A percentile compares a stretch with the other conserved stretches of the same genome.
Conservation (phyloP, 1,140 invertebrate genomes). For the Charaxes varanes region DNA sequence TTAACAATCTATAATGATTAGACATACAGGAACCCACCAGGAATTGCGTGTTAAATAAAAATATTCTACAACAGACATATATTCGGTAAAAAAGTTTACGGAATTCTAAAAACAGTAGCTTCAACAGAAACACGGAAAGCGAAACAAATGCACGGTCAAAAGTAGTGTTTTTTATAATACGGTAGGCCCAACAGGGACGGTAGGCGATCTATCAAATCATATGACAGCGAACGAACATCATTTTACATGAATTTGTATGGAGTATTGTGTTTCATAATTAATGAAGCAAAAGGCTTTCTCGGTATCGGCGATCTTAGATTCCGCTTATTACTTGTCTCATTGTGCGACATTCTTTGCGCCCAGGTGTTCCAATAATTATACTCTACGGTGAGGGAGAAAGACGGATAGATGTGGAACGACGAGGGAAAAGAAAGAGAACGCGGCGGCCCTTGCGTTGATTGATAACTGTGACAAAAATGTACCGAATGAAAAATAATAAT, state of each 20-base stretch:
- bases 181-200: conserved; percentile 30
- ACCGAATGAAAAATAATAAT: conserved; percentile 74
- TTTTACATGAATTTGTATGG: conserved; percentile 66
- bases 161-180: conserved; percentile 34
- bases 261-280: conserved; percentile 73
- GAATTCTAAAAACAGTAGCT: conserved; percentile 32
- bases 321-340: conserved; percentile 68
- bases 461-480: conserved; percentile 74
- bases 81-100: conserved; percentile 17
- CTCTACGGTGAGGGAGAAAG: conserved; percentile 39
- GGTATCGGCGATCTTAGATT: conserved; percentile 71
- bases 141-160: conserved; percentile 28
- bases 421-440: conserved; percentile 32
- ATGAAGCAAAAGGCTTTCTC: conserved; percentile 71
- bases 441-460: conserved; percentile 62
- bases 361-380: conserved; percentile 73
- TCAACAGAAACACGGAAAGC: conserved; percentile 20
- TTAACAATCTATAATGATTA: too few relatives aligned
- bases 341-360: conserved; percentile 72
- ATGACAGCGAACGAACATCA: conserved; percentile 65
- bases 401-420: conserved; percentile 26
- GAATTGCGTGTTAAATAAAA: too few relatives aligned
- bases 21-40: too few relatives aligned
- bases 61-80: too few relatives aligned
- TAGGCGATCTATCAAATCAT: conserved; percentile 62